These are phyloP conservation scores for Recurvirostra avosetta DNA, from an alignment of 2,113 vertebrate genomes.

Conservation along the genomic window DNA sequence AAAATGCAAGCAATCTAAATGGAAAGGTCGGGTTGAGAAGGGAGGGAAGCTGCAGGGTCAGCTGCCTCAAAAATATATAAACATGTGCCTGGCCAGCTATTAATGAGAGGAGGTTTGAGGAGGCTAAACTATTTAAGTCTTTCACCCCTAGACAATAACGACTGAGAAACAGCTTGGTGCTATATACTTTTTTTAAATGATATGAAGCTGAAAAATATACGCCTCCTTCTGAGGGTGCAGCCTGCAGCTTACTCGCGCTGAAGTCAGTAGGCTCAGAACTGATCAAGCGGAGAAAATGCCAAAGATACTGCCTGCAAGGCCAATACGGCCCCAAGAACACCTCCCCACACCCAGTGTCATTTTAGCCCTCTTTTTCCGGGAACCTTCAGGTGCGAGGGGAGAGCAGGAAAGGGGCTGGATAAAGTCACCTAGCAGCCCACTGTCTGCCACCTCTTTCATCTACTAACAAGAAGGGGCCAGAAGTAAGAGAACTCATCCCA, in stretches of 20 bases:
- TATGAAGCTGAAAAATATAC: neutral
- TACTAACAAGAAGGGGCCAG: neutral
- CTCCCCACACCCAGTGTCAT: rapidly evolving
- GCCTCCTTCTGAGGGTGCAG: neutral
- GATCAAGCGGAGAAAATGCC: neutral
- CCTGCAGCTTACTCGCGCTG: neutral
- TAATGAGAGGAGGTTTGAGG: neutral
- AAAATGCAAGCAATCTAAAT: neutral
- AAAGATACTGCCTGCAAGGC: neutral
- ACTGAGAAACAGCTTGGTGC: neutral
- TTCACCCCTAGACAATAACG: neutral
- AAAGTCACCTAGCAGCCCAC: neutral
- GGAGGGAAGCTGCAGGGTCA: neutral
- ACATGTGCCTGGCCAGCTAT: neutral
- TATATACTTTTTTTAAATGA: neutral
- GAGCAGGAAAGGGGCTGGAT: neutral
- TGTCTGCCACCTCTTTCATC: rapidly evolving
- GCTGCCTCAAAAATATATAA: neutral
- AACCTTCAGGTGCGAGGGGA: neutral
- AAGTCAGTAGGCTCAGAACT: neutral
- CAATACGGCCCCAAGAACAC: rapidly evolving
- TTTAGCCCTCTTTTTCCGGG: neutral
- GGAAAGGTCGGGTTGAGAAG: neutral
- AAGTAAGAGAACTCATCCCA: neutral
- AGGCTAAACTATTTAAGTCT: neutral